Evolutionary conservation across 2,888 invertebrate species (phyloP).

Genomic region (Pecten maximus): DNA sequence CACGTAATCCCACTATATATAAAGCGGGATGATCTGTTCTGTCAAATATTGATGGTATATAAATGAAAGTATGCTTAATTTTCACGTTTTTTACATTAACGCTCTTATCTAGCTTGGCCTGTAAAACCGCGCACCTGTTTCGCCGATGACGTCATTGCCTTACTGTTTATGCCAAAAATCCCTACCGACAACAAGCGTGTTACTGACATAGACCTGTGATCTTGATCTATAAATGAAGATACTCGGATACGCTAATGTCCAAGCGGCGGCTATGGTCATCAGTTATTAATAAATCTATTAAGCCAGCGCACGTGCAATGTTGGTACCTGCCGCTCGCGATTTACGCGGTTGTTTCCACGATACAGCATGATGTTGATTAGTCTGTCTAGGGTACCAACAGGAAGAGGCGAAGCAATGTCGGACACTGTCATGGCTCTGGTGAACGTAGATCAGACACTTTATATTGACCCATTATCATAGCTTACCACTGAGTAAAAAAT

Average conservation of each 20-base stretch:
- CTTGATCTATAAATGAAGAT: not conserved
- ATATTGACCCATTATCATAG: too few relatives aligned
- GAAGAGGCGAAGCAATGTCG: too few relatives aligned
- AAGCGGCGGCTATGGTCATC: not conserved
- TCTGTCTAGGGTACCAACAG: not conserved
- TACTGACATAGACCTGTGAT: not conserved
- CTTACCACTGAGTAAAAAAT: too few relatives aligned
- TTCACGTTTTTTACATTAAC: not conserved
- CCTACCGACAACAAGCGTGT: not conserved
- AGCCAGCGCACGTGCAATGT: not conserved
- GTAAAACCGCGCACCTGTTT: not conserved
- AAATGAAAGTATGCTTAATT: conserved; percentile 8
- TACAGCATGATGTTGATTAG: not conserved
- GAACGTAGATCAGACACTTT: too few relatives aligned
- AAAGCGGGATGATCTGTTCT: not conserved
- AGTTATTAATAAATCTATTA: conserved; percentile 3
- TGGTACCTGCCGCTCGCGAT: not conserved
- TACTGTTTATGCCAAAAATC: not conserved
- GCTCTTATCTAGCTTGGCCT: not conserved
- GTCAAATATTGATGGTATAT: not conserved
- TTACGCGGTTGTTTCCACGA: not conserved
- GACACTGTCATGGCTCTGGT: too few relatives aligned
- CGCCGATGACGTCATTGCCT: not conserved
- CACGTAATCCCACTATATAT: not conserved
- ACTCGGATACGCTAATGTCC: not conserved